These are phyloP conservation scores for Choristoneura fumiferana DNA, from an alignment of 1,140 invertebrate species.

Conservation along the genomic window DNA sequence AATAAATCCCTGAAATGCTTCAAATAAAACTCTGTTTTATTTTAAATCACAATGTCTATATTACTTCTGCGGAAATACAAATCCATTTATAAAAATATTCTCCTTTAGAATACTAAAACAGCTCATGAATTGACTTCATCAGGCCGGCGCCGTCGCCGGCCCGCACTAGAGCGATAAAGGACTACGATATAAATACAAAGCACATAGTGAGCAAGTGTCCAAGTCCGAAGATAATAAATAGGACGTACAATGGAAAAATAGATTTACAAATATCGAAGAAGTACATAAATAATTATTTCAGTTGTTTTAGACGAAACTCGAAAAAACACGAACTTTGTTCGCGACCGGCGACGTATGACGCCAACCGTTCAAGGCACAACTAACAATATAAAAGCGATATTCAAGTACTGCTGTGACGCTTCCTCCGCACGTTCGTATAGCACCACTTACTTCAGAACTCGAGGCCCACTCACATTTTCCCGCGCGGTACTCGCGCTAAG, in stretches of 20 bases:
- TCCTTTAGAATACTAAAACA: slow-evolving; percentile 50
- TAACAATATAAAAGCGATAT: background rate
- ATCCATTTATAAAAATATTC: slow-evolving; percentile 66
- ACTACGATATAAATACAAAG: slow-evolving; percentile 66
- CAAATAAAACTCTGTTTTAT: slow-evolving; percentile 78
- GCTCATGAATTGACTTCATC: slow-evolving; percentile 68
- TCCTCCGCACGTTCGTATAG: background rate
- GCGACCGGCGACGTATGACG: slow-evolving; percentile 4
- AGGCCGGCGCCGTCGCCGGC: slow-evolving; percentile 29
- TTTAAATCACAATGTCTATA: slow-evolving; percentile 65
- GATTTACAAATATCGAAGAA: slow-evolving; percentile 41
- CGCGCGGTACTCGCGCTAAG: background rate
- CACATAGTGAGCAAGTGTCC: slow-evolving; percentile 60
- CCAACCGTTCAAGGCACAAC: background rate
- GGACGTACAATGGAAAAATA: slow-evolving; percentile 29
- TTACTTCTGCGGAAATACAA: slow-evolving; percentile 67
- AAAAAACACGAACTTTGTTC: slow-evolving; percentile 20
- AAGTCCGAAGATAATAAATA: slow-evolving; percentile 25
- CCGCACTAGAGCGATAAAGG: slow-evolving; percentile 29
- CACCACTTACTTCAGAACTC: no score
- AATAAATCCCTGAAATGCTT: slow-evolving; percentile 68
- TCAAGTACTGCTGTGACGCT: slow-evolving; percentile 1
- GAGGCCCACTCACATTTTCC: no score
- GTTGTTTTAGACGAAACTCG: slow-evolving; percentile 5
- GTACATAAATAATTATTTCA: slow-evolving; percentile 25